Conservation (phyloP, 37 sponge, comb jelly and placozoan genomes). For the Haliclona indistincta region DNA sequence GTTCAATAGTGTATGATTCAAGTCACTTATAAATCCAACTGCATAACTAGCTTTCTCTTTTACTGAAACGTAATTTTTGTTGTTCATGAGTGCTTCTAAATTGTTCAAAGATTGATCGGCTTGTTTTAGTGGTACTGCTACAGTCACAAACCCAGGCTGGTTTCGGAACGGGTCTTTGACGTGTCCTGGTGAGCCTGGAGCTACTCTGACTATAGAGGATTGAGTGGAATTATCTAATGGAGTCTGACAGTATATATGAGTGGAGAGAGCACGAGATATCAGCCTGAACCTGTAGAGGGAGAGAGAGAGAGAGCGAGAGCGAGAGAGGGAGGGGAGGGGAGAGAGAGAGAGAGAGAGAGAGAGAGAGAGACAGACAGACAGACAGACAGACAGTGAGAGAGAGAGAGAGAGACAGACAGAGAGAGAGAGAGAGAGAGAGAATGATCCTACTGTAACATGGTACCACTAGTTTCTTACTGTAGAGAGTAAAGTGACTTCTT, state of each 20-base stretch:
- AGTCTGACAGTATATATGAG: constrained; percentile 67
- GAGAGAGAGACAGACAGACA: too few relatives aligned
- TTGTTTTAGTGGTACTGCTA: constrained; percentile 50
- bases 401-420: too few relatives aligned
- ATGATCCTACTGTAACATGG: neutral
- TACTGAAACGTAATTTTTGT: constrained; percentile 55
- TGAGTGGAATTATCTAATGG: constrained; percentile 52
- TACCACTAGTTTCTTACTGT: constrained; percentile 52
- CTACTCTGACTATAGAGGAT: constrained; percentile 40
- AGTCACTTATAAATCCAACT: constrained; percentile 37
- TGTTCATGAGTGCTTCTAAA: constrained; percentile 51
- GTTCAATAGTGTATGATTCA: constrained; percentile 34
- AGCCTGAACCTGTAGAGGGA: constrained; percentile 66
- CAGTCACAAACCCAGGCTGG: neutral
- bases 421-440: neutral
- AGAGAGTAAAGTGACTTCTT: neutral
- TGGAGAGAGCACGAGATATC: constrained; percentile 55
- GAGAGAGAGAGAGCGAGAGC: too few relatives aligned
- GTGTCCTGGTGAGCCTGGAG: constrained; percentile 72
- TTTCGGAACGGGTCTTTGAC: constrained; percentile 36
- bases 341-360: too few relatives aligned
- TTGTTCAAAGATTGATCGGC: constrained; percentile 50
- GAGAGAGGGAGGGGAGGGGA: neutral
- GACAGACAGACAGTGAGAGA: too few relatives aligned
- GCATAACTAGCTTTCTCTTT: constrained; percentile 36